Base-by-base conservation (phyloP, 1,140 invertebrate genomes). In the Antheraea mylitta region DNA sequence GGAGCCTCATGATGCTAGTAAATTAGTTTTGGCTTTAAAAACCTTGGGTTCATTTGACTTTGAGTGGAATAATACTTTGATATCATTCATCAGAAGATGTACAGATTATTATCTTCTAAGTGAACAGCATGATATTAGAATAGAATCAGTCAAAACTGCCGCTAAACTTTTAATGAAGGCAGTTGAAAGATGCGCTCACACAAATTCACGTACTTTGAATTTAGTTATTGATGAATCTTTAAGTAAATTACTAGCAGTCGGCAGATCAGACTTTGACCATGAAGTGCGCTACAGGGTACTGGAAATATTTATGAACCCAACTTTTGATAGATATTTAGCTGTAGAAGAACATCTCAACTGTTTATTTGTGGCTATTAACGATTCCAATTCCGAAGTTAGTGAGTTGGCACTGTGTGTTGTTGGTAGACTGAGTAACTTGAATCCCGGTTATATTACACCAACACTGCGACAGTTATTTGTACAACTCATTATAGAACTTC, bases 361-460 rank as follows among this genome's bases (percentile, higher is more conserved):
- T 1, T 91, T 99, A 2, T 99, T 99, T 87, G 95, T 99, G 7
- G 97, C 98, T 0, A 94, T 99, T 78, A 98, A 99, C 91, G 99
- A 99, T 87, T 99, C 99, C 87, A 96, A 98, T 69, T 98, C 98
- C 86, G 98, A 99, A 90, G 99, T 99, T 60, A 94, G 99, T 66
- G 98, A 99, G 92, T 90, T 98, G 64, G 97, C 98, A 0, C 95
- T 99, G 16, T 96, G 97, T 73, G 98, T 96, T 8, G 96, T 99
- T 58, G 98, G 98, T 0, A 92, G 98, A 76, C 91, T 99, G 36
- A 98, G 98, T 75, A 95, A 95, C n/a, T 94, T 98, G 81, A 99
- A 99, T 93, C 99, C 99, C 1, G 98, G 99, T 6, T 99, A 99
- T 85, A 98, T 99, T 0, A 98, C 99, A 95, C 99, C 99, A 0